Evolutionary conservation across 1,140 invertebrate species (phyloP).

Genomic region (Cylas formicarius): DNA sequence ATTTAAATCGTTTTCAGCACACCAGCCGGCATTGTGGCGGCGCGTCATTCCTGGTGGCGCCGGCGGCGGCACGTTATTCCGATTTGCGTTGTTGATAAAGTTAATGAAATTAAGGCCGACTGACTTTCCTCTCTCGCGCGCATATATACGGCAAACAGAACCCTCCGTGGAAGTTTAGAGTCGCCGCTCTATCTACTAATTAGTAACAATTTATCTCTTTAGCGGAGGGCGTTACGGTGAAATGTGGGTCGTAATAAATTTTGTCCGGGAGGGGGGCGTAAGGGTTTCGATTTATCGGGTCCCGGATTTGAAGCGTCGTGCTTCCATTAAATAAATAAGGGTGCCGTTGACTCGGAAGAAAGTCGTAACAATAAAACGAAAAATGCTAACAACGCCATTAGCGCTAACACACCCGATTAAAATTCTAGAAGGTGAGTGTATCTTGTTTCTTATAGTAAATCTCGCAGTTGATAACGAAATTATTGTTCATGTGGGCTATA

Average conservation of each 20-base stretch:
- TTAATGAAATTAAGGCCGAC: slow-evolving; percentile 25
- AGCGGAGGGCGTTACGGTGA: slow-evolving; percentile 5
- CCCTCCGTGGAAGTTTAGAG: slow-evolving; percentile 1
- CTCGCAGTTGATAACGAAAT: too few species aligned
- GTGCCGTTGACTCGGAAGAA: too few species aligned
- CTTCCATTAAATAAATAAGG: too few species aligned
- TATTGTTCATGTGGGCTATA: too few species aligned
- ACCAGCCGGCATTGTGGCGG: slow-evolving; percentile 10
- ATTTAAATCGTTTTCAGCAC: slow-evolving; percentile 20
- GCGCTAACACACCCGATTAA: too few species aligned
- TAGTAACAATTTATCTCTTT: slow-evolving; percentile 20
- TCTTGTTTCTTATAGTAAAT: too few species aligned
- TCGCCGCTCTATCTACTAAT: slow-evolving; percentile 16
- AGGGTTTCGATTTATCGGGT: too few species aligned
- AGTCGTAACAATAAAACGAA: slow-evolving; percentile 15
- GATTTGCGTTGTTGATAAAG: slow-evolving; percentile 21
- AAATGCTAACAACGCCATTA: slow-evolving; percentile 13
- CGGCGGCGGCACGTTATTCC: slow-evolving; percentile 3
- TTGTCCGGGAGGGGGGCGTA: slow-evolving; percentile 1
- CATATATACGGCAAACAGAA: neutral
- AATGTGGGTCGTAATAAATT: slow-evolving; percentile 10
- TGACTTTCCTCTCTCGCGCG: slow-evolving; percentile 3
- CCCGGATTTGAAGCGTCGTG: too few species aligned
- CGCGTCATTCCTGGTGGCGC: slow-evolving; percentile 5
- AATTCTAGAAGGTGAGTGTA: too few species aligned